These are phyloP conservation scores for Diloba caeruleocephala DNA, from an alignment of 2,888 invertebrate species.

Conservation along the genomic window DNA sequence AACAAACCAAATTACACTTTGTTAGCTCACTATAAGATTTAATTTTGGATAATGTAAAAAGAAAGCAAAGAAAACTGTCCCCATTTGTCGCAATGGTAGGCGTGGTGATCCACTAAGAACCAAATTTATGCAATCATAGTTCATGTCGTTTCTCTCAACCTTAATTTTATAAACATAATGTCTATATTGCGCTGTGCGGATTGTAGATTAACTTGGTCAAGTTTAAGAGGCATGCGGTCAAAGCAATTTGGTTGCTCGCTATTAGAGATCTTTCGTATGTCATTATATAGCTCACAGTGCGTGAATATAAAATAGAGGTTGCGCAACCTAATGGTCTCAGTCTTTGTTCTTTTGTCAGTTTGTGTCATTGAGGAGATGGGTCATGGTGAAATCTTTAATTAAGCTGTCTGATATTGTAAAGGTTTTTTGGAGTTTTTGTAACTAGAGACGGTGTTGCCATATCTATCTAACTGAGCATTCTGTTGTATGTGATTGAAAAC, in stretches of 20 bases:
- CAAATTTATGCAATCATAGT: slow-evolving; percentile 34
- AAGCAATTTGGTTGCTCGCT: slow-evolving; percentile 57
- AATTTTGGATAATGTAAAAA: slow-evolving; percentile 18
- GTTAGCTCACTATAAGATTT: neutral
- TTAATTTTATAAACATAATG: neutral
- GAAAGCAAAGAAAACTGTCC: slow-evolving; percentile 76
- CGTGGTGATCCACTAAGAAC: slow-evolving; percentile 74
- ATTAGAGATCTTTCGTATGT: slow-evolving; percentile 56
- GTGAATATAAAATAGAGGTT: slow-evolving; percentile 63
- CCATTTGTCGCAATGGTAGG: slow-evolving; percentile 83
- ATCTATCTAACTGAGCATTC: neutral
- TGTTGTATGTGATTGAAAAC: neutral
- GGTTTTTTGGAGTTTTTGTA: slow-evolving; percentile 34
- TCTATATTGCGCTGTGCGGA: slow-evolving; percentile 19
- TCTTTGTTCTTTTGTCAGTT: slow-evolving; percentile 84
- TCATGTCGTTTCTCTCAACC: neutral
- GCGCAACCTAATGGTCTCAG: slow-evolving; percentile 76
- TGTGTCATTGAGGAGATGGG: slow-evolving; percentile 83
- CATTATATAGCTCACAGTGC: slow-evolving; percentile 57
- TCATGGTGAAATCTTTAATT: slow-evolving; percentile 77
- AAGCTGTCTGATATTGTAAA: slow-evolving; percentile 52
- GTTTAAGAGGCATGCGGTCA: slow-evolving; percentile 46
- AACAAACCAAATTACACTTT: slow-evolving; percentile 35
- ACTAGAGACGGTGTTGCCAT: slow-evolving; percentile 4
- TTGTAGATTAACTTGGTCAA: slow-evolving; percentile 20